These are phyloP conservation scores for Cryptophagus acutangulus DNA, from an alignment of 2,888 invertebrate genomes.

Conservation along the genomic window DNA sequence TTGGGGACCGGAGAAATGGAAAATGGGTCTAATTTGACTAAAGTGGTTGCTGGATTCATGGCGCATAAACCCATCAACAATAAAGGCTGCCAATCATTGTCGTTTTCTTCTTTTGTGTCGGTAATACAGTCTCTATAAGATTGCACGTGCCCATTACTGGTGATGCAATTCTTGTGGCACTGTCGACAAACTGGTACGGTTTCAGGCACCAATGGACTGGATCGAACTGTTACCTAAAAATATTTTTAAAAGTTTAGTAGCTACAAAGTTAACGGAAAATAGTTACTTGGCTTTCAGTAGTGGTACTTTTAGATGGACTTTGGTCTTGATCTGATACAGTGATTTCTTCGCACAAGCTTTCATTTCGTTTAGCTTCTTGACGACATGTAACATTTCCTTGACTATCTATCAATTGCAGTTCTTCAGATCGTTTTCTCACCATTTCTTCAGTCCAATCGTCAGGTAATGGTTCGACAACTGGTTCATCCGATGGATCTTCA, in stretches of 20 bases:
- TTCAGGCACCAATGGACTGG: conserved; percentile 68
- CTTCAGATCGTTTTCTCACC: conserved; percentile 64
- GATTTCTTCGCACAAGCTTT: conserved; percentile 48
- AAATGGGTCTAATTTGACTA: conserved; percentile 56
- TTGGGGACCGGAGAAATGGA: conserved; percentile 32
- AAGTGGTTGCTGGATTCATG: conserved; percentile 58
- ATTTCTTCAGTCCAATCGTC: conserved; percentile 70
- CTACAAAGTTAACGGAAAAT: not conserved
- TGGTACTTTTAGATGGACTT: conserved; percentile 70
- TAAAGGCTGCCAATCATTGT: conserved; percentile 61
- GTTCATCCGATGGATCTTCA: conserved; percentile 38
- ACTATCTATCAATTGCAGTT: conserved; percentile 58
- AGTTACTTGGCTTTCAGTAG: conserved; percentile 75
- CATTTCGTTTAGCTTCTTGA: conserved; percentile 26
- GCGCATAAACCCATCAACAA: conserved; percentile 61
- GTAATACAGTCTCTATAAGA: conserved; percentile 28
- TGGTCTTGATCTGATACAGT: conserved; percentile 55
- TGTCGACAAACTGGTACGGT: conserved; percentile 70
- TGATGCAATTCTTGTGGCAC: conserved; percentile 72
- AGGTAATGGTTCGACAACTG: conserved; percentile 50
- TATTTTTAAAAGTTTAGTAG: not conserved
- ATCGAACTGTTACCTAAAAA: conserved; percentile 66
- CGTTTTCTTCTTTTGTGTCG: conserved; percentile 27
- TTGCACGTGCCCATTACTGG: conserved; percentile 37
- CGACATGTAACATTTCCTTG: conserved; percentile 36